Evolutionary conservation across 2,888 invertebrate genomes (phyloP), one percentile per base, ranked within the genome.

Genomic region (Gymnocheta viridis): DNA sequence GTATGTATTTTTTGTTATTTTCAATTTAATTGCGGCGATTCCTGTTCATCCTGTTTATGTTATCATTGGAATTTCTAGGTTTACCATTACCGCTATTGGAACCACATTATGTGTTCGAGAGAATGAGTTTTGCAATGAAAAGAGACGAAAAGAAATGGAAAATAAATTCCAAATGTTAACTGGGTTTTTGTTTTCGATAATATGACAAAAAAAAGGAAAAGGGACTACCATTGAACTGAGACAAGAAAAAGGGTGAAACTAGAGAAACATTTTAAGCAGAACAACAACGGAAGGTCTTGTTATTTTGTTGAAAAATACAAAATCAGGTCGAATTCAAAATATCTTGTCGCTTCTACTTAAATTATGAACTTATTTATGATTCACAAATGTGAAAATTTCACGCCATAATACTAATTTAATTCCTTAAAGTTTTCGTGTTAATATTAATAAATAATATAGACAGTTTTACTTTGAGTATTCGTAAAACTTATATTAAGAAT

Each of bases 141-240:
- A 86, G 86, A 86, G 85, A 86, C 81, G 77, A 84, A 84, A 89
- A 89, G 87, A 88, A 87, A 87, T 88, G 90, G 89, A 89, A 81
- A 81, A 88, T 88, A 87, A 87, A 89, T 89, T 90, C 89, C 89
- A 89, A 87, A 87, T 86, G 88, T 89, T 89, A 89, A 89, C 88
- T 84, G 27, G 19, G 19, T 82, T 72, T 70, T 77, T 78, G 29
- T 78, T 80, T 73, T 66, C 79, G n/a, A 47, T 79, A 38, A 60
- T 58, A 44, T 76, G 69, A 38, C 72, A 84, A 32, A 84, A 72
- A 67, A 80, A 77, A 62, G 49, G 9, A 27, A 41, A 58, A 47
- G 19, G 67, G 69, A 29, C 49, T 60, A 74, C 38, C 27, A 78
- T 62, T 72, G 60, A 67, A 62, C 67, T 60, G 60, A 79, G 83